Conservation (phyloP, 2,797 vertebrate genomes). For the Sebastes iracundus region DNA sequence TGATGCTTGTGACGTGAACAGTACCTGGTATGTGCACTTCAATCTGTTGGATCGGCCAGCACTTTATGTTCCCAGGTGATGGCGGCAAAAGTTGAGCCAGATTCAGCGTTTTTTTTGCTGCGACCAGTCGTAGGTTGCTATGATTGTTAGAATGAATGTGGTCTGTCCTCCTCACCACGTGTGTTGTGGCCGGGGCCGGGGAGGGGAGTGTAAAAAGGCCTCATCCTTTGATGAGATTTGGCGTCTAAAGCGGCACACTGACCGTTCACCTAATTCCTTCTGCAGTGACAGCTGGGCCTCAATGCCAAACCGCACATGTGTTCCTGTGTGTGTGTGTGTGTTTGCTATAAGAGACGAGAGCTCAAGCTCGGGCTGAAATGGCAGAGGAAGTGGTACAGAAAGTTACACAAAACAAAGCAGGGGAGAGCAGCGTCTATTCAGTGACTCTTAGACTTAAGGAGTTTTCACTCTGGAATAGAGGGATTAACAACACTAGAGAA, state of each 20-base stretch:
- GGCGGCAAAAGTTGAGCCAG: too few relatives aligned
- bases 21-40: background rate
- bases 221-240: slow-evolving; percentile 77
- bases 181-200: background rate
- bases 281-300: slow-evolving; percentile 51
- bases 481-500: background rate
- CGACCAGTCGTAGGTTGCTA: background rate
- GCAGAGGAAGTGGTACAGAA: slow-evolving; percentile 37
- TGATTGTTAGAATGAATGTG: background rate
- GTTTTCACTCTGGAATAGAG: background rate
- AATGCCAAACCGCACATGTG: background rate
- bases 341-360: too few relatives aligned
- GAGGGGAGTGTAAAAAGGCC: slow-evolving; percentile 21
- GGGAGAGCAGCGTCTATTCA: background rate
- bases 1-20: background rate
- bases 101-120: background rate
- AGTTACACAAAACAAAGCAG: background rate
- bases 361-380: background rate
- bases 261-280: slow-evolving; percentile 70
- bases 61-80: background rate
- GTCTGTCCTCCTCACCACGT: background rate
- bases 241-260: slow-evolving; percentile 62
- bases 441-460: background rate
- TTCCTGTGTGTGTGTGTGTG: background rate
- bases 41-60: background rate